Conservation (phyloP, 2,113 vertebrate species). For the Oceanites oceanicus region DNA sequence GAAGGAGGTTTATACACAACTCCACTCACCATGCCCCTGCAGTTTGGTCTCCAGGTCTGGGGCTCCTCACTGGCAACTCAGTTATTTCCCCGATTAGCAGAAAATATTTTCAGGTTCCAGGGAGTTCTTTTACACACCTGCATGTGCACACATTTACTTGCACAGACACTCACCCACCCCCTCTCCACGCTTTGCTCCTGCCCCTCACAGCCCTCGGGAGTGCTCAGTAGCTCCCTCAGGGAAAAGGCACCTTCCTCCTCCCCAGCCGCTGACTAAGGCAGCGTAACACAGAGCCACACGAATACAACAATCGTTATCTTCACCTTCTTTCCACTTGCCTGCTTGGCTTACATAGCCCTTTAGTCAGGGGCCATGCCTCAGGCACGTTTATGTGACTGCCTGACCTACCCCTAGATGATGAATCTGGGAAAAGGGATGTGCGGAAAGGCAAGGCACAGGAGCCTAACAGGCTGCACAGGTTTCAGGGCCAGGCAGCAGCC, state of each 20-base stretch:
- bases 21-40: not conserved
- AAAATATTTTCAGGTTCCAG: not conserved
- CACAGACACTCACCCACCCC: too few relatives aligned
- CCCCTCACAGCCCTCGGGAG: fast-evolving
- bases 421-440: fast-evolving
- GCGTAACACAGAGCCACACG: fast-evolving
- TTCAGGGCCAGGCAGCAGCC: not conserved
- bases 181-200: fast-evolving
- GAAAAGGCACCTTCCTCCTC: not conserved
- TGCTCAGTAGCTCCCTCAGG: not conserved
- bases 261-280: not conserved
- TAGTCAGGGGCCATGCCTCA: not conserved
- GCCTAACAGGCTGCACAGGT: fast-evolving
- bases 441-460: not conserved
- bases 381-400: not conserved
- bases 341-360: not conserved
- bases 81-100: not conserved
- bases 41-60: not conserved
- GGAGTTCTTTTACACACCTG: not conserved
- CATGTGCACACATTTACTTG: too few relatives aligned
- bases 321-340: not conserved
- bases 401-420: fast-evolving
- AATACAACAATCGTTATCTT: not conserved
- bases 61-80: not conserved
- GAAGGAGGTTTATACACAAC: not conserved